phyloP scores from a whole-genome alignment of 2,113 vertebrate species.

The Chaetura pelagica region DNA sequence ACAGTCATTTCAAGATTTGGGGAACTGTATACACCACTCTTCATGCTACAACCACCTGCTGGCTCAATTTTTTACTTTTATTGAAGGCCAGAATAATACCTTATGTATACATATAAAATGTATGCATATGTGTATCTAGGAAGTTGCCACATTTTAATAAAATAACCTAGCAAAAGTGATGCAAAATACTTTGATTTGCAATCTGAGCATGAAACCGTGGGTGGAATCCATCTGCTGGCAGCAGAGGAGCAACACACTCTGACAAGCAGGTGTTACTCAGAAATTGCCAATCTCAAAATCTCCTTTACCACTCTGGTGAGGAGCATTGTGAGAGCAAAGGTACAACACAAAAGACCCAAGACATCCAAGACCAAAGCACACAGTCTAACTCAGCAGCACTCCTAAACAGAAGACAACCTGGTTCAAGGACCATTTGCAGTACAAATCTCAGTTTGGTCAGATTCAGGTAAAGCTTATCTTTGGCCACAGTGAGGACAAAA shows the following conservation, averaged over 20 bases:
- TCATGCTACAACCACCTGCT: constrained; percentile 13
- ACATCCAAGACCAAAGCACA: not conserved
- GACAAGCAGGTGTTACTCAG: not conserved
- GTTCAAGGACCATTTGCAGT: not conserved
- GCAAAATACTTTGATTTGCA: not conserved
- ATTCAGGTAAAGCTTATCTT: not conserved
- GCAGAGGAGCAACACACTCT: not conserved
- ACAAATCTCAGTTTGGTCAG: not conserved
- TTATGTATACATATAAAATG: not conserved
- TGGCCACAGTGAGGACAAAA: not conserved
- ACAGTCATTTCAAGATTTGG: constrained; percentile 3
- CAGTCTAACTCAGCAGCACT: not conserved
- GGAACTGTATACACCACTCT: not conserved
- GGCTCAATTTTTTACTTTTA: not conserved
- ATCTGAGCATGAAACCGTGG: not conserved
- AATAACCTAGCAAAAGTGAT: not conserved
- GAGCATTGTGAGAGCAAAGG: not conserved
- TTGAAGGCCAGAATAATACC: not conserved
- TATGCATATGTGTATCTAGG: not conserved
- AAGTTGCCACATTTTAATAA: not conserved
- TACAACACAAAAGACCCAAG: not conserved
- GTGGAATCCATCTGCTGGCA: constrained; percentile 1
- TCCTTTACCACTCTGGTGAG: not conserved
- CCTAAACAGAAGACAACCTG: not conserved
- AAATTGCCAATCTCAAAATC: not conserved